A percentile compares a stretch with the other conserved stretches of the same genome.
Evolutionary conservation across 2,888 invertebrate species (phyloP).

Genomic region (Brachylomia viminalis): DNA sequence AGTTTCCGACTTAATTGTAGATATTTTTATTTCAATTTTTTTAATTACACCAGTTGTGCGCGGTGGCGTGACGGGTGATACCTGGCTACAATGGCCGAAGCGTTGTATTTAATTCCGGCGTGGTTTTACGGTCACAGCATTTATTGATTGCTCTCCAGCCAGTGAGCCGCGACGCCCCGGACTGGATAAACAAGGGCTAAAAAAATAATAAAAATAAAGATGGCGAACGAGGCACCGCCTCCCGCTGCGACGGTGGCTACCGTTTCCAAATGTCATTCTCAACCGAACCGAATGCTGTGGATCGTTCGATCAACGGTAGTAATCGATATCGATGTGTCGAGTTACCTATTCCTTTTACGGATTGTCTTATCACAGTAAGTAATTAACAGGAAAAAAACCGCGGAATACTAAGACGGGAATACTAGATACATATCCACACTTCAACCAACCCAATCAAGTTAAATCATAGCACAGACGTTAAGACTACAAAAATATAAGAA

Average conservation of each 20-base stretch:
- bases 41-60: constrained; percentile 76
- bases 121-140: constrained; percentile 85
- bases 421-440: background rate
- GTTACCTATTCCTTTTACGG: too few relatives aligned
- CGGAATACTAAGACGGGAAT: background rate
- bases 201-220: constrained; percentile 87
- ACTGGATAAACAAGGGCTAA: constrained; percentile 89
- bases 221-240: constrained; percentile 87
- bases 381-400: background rate
- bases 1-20: constrained; percentile 60
- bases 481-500: background rate
- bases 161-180: constrained; percentile 85
- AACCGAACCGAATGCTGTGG: constrained; percentile 70
- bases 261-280: constrained; percentile 89
- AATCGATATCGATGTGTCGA: constrained; percentile 59
- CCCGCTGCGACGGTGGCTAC: constrained; percentile 86
- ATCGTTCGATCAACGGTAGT: constrained; percentile 58
- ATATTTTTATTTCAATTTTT: constrained; percentile 68
- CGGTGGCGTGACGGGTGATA: constrained; percentile 73
- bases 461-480: too few relatives aligned
- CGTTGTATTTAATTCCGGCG: constrained; percentile 85
- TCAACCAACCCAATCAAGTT: background rate
- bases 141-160: constrained; percentile 88
- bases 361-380: background rate
- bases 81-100: constrained; percentile 71